Evolutionary conservation across 2,888 invertebrate genomes (phyloP), one percentile per base, ranked within the genome.

Genomic region (Limenitis camilla): DNA sequence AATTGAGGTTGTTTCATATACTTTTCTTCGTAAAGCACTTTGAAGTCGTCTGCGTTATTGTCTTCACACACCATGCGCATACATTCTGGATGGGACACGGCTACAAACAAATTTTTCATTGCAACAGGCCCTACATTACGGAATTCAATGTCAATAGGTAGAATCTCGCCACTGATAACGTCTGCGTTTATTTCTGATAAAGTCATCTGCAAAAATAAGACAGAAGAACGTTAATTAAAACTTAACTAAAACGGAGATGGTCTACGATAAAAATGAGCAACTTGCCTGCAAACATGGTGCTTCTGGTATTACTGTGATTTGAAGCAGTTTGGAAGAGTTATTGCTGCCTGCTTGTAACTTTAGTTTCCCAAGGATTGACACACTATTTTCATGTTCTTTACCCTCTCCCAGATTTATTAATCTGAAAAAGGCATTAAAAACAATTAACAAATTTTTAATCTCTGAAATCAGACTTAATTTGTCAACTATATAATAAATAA

Each of bases 241-340:
- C n/a, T n/a, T n/a, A n/a, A n/a, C n/a, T n/a, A n/a, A n/a, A n/a
- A n/a, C 6, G 41, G 33, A 10, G 55, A 40, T 42, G 10, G 5
- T 33, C 9, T 9, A 31, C 44, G 10, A 32, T 10, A 9, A 8
- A 19, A 46, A 5, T 5, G 29, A 39, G 29, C 39, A 11, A 35
- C 35, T n/a, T 56, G 94, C 94, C 90, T 95, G 93, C 67, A 97
- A 84, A 67, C 93, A 92, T 0, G 97, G 96, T 57, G 96, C 92
- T 60, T 92, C 90, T 9, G 94, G 92, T 41, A 94, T 91, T 46
- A 97, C 90, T 58, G 90, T 90, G 51, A 96, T 91, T 61, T 92
- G 89, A 48, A 97, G 86, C 59, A 94, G 89, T 61, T 91, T 90
- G 72, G 95, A 94, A 10, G 81, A 78, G 6, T 86, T 89, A 65